Conservation (phyloP, 2,113 vertebrate genomes). For the Illadopsis cleaveri region DNA sequence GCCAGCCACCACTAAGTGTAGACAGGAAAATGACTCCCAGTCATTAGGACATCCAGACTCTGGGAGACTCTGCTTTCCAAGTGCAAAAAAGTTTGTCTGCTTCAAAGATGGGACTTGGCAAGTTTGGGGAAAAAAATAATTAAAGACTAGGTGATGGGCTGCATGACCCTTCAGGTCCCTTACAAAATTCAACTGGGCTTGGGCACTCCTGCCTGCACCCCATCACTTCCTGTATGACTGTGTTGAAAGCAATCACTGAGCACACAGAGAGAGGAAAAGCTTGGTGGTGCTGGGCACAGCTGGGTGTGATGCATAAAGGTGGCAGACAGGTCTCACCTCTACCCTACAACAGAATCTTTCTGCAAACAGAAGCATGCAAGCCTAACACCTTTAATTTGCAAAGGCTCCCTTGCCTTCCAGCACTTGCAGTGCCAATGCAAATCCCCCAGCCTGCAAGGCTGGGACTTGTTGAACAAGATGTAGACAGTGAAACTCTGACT, state of each 20-base stretch:
- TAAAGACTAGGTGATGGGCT: background rate
- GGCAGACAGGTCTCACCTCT: background rate
- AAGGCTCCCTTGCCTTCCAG: background rate
- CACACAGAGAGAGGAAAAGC: background rate
- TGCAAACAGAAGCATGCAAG: background rate
- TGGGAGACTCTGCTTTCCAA: background rate
- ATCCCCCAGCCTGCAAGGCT: background rate
- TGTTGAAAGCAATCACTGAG: background rate
- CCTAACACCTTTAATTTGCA: background rate
- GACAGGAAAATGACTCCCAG: background rate
- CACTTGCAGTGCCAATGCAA: background rate
- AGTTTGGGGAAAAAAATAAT: background rate
- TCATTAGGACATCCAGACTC: background rate
- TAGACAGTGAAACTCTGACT: background rate
- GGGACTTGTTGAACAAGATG: background rate
- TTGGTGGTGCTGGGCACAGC: rapidly evolving
- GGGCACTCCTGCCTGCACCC: background rate
- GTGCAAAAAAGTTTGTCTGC: background rate
- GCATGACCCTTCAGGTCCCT: background rate
- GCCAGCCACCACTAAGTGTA: background rate
- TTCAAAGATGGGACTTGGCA: background rate
- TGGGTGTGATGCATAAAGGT: background rate
- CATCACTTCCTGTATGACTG: background rate
- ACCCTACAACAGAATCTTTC: background rate
- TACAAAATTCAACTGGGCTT: background rate